phyloP scores from a whole-genome alignment of 2,888 invertebrate species.

The Phyllotreta striolata region DNA sequence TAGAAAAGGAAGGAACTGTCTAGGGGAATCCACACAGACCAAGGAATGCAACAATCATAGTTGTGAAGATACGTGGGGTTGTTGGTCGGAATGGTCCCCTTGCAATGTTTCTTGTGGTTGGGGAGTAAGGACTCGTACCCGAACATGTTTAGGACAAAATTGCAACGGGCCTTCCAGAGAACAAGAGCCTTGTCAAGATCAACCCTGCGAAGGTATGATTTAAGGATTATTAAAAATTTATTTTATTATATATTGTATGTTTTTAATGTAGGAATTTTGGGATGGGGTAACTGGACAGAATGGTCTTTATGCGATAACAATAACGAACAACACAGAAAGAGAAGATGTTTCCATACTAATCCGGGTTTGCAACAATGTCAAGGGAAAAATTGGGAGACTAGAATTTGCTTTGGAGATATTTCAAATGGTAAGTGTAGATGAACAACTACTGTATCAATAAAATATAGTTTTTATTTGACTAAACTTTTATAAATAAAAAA shows the following conservation, averaged over 20 bases:
- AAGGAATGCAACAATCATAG: slow-evolving; percentile 77
- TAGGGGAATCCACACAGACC: slow-evolving; percentile 64
- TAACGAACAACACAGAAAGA: slow-evolving; percentile 73
- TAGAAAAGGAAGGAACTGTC: slow-evolving; percentile 60
- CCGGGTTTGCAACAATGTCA: slow-evolving; percentile 71
- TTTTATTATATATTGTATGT: not conserved
- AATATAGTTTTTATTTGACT: slow-evolving; percentile 1
- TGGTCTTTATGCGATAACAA: slow-evolving; percentile 74
- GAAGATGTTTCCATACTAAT: slow-evolving; percentile 68
- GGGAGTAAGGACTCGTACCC: slow-evolving; percentile 73
- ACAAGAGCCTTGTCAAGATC: slow-evolving; percentile 74
- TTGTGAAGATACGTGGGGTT: slow-evolving; percentile 81
- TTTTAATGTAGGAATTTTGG: slow-evolving; percentile 65
- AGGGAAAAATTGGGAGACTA: slow-evolving; percentile 73
- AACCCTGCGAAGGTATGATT: slow-evolving; percentile 69
- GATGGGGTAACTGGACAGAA: slow-evolving; percentile 79
- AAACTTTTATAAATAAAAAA: not conserved
- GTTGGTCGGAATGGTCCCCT: slow-evolving; percentile 86
- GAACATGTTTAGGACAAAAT: slow-evolving; percentile 69
- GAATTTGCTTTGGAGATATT: slow-evolving; percentile 65
- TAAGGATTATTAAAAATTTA: slow-evolving; percentile 7
- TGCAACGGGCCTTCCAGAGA: slow-evolving; percentile 65
- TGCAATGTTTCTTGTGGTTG: slow-evolving; percentile 79
- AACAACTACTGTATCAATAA: not conserved
- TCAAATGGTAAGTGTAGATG: slow-evolving; percentile 41